Conservation (phyloP, 1,140 invertebrate species). For the Coptotermes formosanus region DNA sequence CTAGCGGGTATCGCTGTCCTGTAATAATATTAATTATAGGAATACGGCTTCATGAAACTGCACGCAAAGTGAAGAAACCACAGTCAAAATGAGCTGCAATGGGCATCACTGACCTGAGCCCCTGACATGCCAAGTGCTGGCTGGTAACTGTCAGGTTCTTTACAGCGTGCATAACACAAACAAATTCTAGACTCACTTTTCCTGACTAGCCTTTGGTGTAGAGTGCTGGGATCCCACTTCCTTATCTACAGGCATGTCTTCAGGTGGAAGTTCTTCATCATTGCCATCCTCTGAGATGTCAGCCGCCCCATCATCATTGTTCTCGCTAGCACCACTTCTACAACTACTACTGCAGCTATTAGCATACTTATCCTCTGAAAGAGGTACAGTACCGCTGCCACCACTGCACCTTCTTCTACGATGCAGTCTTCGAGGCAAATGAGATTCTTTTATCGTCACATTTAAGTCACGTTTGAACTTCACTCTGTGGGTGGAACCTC, state of each 20-base stretch:
- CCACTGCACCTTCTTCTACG: constrained; percentile 23
- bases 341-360: constrained; percentile 35
- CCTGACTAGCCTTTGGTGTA: background rate
- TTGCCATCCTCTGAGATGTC: constrained; percentile 51
- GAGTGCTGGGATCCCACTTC: constrained; percentile 3
- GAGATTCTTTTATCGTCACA: constrained; percentile 43
- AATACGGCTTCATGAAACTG: too few relatives aligned
- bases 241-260: background rate
- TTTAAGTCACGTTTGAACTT: constrained; percentile 42
- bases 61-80: too few relatives aligned
- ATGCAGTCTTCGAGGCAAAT: constrained; percentile 34
- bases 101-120: too few relatives aligned
- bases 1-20: too few relatives aligned
- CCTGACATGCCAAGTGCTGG: too few relatives aligned
- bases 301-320: constrained; percentile 45
- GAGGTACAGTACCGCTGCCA: constrained; percentile 41
- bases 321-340: constrained; percentile 25
- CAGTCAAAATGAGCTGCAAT: too few relatives aligned
- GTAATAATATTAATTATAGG: too few relatives aligned
- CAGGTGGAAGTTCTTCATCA: constrained; percentile 39
- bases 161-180: background rate
- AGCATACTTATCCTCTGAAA: constrained; percentile 49
- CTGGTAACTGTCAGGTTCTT: too few relatives aligned
- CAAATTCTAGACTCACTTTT: constrained; percentile 21
- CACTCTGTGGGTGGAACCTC: constrained; percentile 16